Conservation (phyloP, 2,888 invertebrate genomes). For the Sarcophaga caerulescens region DNA sequence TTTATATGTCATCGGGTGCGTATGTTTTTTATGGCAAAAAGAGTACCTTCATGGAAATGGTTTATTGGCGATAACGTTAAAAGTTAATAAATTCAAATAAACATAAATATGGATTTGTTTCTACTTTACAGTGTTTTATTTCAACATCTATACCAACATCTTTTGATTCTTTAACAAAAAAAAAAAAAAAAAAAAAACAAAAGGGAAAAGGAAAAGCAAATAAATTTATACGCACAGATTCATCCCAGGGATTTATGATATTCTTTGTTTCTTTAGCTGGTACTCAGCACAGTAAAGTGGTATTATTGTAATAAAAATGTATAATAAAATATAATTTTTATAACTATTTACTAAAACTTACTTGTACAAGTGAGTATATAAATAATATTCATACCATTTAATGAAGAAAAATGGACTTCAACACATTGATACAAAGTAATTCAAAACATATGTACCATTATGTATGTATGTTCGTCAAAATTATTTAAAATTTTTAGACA, state of each 20-base stretch:
- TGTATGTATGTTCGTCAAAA: too few relatives aligned
- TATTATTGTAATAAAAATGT: neutral
- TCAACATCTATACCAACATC: neutral
- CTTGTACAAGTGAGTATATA: neutral
- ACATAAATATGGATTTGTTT: conserved; percentile 66
- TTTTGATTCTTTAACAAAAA: neutral
- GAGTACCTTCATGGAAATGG: conserved; percentile 2
- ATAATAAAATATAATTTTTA: neutral
- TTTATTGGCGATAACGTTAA: conserved; percentile 51
- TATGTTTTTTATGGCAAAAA: conserved; percentile 16
- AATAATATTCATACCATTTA: neutral
- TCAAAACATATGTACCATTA: neutral
- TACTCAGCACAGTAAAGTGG: neutral
- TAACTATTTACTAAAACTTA: neutral
- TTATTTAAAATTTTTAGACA: too few relatives aligned
- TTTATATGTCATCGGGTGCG: neutral
- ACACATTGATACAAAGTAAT: conserved; percentile 59
- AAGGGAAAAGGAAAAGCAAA: neutral
- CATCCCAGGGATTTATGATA: conserved; percentile 16
- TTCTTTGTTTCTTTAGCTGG: neutral
- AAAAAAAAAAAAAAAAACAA: neutral
- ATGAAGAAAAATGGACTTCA: too few relatives aligned
- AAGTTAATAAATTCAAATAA: conserved; percentile 70
- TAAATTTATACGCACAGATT: conserved; percentile 10
- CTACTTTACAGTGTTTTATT: conserved; percentile 3